Percentiles rank a stretch among this genome's conserved stretches.
These are phyloP conservation scores for Epistrophe eligans DNA, from an alignment of 2,888 invertebrate genomes.

Conservation along the genomic window DNA sequence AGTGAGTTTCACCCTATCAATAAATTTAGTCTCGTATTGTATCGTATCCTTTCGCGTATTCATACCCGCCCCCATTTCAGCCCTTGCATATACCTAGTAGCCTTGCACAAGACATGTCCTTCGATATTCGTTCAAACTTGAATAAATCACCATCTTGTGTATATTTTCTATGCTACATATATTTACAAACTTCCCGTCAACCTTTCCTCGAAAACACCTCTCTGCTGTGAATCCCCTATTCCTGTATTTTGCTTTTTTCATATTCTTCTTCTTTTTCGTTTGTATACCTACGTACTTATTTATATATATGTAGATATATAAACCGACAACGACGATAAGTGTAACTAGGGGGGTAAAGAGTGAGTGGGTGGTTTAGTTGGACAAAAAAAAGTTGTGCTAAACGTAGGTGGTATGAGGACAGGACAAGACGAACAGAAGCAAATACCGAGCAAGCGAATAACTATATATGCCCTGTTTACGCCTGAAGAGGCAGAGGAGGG, in stretches of 20 bases:
- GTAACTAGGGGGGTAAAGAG: conserved; percentile 41
- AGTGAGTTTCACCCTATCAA: conserved; percentile 69
- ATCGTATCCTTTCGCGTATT: background rate
- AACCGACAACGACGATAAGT: conserved; percentile 34
- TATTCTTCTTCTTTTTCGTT: conserved; percentile 39
- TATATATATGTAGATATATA: conserved; percentile 3
- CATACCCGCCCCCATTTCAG: conserved; percentile 3
- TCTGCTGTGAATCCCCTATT: background rate
- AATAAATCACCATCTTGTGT: conserved; percentile 73
- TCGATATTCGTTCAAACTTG: conserved; percentile 76
- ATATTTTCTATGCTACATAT: background rate
- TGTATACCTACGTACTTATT: background rate
- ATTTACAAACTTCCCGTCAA: conserved; percentile 9
- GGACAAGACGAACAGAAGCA: conserved; percentile 1
- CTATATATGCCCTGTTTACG: background rate
- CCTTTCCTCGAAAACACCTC: background rate
- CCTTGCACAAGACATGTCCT: conserved; percentile 73
- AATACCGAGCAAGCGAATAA: background rate
- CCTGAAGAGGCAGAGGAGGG: background rate
- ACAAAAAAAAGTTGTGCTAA: conserved; percentile 28
- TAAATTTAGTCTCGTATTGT: conserved; percentile 59
- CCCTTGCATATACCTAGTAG: conserved; percentile 10
- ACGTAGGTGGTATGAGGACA: conserved; percentile 3
- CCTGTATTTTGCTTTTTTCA: conserved; percentile 16
- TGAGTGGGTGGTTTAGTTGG: conserved; percentile 16